Base-by-base conservation (phyloP, 2,797 vertebrate species). In the Acanthurus leucopareius region DNA sequence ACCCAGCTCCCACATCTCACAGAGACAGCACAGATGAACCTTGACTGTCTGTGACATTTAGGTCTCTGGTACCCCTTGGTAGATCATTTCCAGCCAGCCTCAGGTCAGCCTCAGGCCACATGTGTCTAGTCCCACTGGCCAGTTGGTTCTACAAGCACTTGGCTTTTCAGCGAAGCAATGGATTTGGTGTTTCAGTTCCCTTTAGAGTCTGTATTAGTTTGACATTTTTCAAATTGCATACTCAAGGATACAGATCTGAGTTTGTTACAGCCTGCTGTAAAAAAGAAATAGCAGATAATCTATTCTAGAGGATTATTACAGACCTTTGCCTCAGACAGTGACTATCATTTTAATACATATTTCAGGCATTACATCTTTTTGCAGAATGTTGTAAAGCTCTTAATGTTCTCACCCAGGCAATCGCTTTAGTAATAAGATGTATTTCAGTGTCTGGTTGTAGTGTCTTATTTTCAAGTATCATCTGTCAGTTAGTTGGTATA, bases 1-100 rank as follows among this genome's bases (percentile, higher is more conserved):
- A 78, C 44, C n/a, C 44, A 66, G 19, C 42, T 67, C 58, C 75
- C 68, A 58, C 69, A 88, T 83, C 75, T 73, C 67, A 61, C 53
- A 38, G 57, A 82, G 82, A 89, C 90, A 88, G 81, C 77, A 67
- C 53, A 82, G 65, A 69, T 90, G 86, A 87, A 88, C 86, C 83
- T 77, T 86, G 89, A 93, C 82, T 85, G 88, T 86, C 82, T 81
- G 73, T 93, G 91, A 94, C 94, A 95, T 95, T 94, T 93, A 79
- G 80, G 79, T 86, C 85, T 73, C 65, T 74, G 81, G 80, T 69
- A 86, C 69, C 89, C 83, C 69, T 62, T 59, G 80, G 84, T 80
- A 80, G 82, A 91, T 92, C 75, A 90, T 88, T 86, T 91, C 86
- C 86, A 90, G 69, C 69, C 73, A 64, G 87, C 91, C 88, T 64